Evolutionary conservation across 2,888 invertebrate species (phyloP), one percentile per base, ranked within the genome.

Genomic region (Ichneumoninae sp.): DNA sequence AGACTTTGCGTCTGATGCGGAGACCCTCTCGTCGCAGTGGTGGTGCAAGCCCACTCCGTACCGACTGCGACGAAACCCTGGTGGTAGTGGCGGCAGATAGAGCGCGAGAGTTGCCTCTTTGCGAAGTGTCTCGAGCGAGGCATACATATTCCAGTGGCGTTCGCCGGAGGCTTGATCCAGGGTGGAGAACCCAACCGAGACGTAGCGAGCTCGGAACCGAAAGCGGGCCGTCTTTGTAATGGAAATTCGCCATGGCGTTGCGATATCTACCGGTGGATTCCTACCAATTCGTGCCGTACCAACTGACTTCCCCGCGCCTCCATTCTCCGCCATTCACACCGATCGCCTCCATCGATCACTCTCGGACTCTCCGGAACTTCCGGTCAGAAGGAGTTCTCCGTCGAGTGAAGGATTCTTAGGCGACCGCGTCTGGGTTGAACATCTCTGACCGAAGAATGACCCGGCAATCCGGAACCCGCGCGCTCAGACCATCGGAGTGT

Each of bases 111-210:
- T 78, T 62, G 72, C 77, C 83, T 80, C 84, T 84, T 84, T 81
- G 72, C 77, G 36, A 84, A 84, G 84, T 84, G 81, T 84, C 77
- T 81, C 77, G 36, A 71, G 54, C 44, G 80, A 60, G 44, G 76
- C 89, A 90, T 90, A 87, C 88, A 90, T 90, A 90, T 90, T 90
- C 89, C 82, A 89, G 89, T 87, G 80, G 89, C 87, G 80, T 89
- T 85, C 85, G 78, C 84, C 84, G 84, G 74, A 78, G 77, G 80
- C 83, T 86, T 78, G 86, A 86, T 86, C 87, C 89, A 70, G 70
- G n/a, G 50, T 6, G 33, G 13, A 30, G 70, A 62, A 76, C 75
- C 81, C 82, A 77, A 79, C 68, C 68, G 74, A 71, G 79, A 77
- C 57, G 62, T 50, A 40, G 62, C 47, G 22, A 79, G 71, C 65